Base-by-base conservation (phyloP, 53 echinoderm and acorn worm genomes). In the Actinopyga echinites region DNA sequence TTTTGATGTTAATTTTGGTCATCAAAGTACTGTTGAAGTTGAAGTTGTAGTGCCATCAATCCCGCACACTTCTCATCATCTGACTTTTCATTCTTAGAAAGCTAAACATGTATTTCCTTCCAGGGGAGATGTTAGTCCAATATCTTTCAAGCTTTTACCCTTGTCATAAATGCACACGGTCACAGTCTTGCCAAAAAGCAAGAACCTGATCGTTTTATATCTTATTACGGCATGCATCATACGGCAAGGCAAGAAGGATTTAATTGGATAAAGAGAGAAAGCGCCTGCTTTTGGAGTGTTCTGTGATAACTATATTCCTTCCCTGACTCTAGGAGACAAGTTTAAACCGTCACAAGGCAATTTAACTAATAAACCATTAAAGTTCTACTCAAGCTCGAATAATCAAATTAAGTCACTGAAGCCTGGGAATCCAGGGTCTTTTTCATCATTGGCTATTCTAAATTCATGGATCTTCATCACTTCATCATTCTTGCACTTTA, bases 181-280 rank as follows among this genome's bases (percentile, higher is more conserved):
- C 49, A 49, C 49, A 49, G 12, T 49, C 49, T 49, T 49, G 17
- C 44, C 44, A 44, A 44, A 13, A 44, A 44, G 44, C 28, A 40
- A 40, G 71, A 71, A 21, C 42, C 44, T 25, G 44, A 71, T 71
- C 71, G 42, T 71, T 71, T 40, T 44, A 71, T 71, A 71, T 71
- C 71, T 22, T 44, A 71, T 71, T 71, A 71, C 42, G 12, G 42
- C 40, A 43, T 11, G 11, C 71, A 71, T 44, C 71, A 25, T 40
- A 25, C 23, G 44, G 68, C 25, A 44, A 71, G 71, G 22, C 42
- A 71, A 26, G 63, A 44, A 71, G 71, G 71, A 71, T 40, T 71
- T 71, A 71, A 71, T 71, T 71, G 71, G 71, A 71, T 71, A 71
- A 71, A 71, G 42, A 71, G 42, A 43, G 24, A 71, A 40, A 43